Percentiles rank a stretch among this genome's conserved stretches.
Evolutionary conservation across 2,888 invertebrate species (phyloP).

Genomic region (Dryobota labecula): DNA sequence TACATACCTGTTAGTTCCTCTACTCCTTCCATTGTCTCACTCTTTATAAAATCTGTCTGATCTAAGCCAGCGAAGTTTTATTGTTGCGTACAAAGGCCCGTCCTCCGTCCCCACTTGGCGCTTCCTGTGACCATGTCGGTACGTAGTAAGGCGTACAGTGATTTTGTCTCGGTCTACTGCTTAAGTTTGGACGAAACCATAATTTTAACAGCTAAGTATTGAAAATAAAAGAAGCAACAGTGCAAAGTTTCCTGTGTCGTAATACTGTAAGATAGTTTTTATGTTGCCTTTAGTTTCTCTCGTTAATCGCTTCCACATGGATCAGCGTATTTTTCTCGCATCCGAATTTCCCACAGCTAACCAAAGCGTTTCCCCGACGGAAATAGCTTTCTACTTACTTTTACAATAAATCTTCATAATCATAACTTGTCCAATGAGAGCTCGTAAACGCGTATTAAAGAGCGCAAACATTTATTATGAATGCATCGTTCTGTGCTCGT

Average conservation of each 20-base stretch:
- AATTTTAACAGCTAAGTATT: background rate
- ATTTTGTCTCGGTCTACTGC: background rate
- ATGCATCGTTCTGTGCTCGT: constrained; percentile 48
- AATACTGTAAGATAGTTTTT: constrained; percentile 10
- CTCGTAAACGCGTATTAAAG: constrained; percentile 41
- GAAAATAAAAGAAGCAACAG: background rate
- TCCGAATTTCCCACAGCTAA: constrained; percentile 51
- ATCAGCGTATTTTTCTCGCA: constrained; percentile 33
- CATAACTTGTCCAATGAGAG: constrained; percentile 47
- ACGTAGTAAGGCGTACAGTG: constrained; percentile 7
- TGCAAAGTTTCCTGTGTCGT: background rate
- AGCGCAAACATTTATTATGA: constrained; percentile 50
- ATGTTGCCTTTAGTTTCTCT: constrained; percentile 14
- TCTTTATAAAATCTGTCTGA: background rate
- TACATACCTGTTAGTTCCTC: background rate
- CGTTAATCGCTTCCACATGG: constrained; percentile 36
- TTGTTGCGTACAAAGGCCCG: background rate
- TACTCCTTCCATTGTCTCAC: background rate
- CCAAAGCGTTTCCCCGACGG: constrained; percentile 41
- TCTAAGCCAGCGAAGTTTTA: background rate
- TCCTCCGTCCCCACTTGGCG: constrained; percentile 1
- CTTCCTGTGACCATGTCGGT: constrained; percentile 13
- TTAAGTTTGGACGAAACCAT: background rate
- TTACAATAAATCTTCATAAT: constrained; percentile 51
- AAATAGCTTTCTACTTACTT: constrained; percentile 54